Percentiles rank a stretch among this genome's conserved stretches.
phyloP scores from a whole-genome alignment of 2,113 vertebrate genomes.

The Fulmarus glacialis region DNA sequence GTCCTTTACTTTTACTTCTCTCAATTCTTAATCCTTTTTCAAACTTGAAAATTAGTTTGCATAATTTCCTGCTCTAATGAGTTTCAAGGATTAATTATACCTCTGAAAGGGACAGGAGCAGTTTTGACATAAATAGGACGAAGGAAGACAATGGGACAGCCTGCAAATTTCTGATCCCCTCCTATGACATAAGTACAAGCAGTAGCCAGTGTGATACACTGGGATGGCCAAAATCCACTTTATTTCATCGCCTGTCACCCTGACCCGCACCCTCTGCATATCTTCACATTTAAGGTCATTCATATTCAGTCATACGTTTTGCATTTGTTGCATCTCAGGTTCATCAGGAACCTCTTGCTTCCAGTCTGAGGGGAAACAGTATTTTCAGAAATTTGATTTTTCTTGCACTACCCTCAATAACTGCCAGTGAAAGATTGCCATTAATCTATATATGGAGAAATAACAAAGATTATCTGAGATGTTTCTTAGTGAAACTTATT shows the following conservation, averaged over 20 bases:
- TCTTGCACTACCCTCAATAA: neutral
- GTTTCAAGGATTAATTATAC: slow-evolving; percentile 7
- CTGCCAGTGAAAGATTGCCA: neutral
- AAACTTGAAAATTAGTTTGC: slow-evolving; percentile 33
- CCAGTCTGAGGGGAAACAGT: neutral
- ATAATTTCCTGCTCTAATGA: neutral
- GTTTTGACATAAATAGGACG: neutral
- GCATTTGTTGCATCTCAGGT: neutral
- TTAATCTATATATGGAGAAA: neutral
- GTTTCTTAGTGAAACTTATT: neutral
- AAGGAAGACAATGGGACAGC: neutral
- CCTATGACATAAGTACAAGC: neutral
- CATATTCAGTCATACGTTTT: neutral
- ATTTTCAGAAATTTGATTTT: neutral
- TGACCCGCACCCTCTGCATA: neutral
- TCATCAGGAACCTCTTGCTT: neutral
- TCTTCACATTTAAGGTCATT: neutral
- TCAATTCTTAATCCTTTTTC: slow-evolving; percentile 3
- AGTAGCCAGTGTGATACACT: neutral
- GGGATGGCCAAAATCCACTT: neutral
- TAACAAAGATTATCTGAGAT: neutral
- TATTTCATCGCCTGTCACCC: neutral
- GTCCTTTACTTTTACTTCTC: neutral
- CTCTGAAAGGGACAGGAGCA: neutral
- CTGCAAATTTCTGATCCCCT: neutral